Evolutionary conservation across 2,113 vertebrate species (phyloP).

Genomic region (Halcyon malimbica): DNA sequence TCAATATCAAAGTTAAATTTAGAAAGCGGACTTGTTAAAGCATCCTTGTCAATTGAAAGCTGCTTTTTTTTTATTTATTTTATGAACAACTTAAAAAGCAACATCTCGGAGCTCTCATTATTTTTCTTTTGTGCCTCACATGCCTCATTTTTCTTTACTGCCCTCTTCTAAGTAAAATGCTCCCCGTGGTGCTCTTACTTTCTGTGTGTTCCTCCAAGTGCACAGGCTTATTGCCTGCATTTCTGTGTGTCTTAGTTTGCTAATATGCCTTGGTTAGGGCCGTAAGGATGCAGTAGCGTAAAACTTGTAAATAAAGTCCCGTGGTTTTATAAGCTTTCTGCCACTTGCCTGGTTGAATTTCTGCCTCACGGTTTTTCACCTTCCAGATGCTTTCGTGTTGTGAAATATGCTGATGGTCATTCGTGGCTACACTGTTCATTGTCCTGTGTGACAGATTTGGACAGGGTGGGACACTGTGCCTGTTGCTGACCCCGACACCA

Average conservation of each 20-base stretch:
- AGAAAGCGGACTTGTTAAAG: conserved; percentile 17
- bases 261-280: neutral
- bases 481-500: neutral
- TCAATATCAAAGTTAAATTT: conserved; percentile 53
- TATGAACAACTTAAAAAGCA: neutral
- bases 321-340: neutral
- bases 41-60: neutral
- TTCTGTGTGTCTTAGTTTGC: neutral
- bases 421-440: neutral
- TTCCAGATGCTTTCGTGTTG: neutral
- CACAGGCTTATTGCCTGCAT: neutral
- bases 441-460: neutral
- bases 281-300: neutral
- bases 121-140: neutral
- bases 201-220: neutral
- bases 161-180: neutral
- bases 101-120: neutral
- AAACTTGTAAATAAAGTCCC: neutral
- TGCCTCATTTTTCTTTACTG: conserved; percentile 1
- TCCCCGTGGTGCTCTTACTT: neutral
- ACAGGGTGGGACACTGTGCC: neutral
- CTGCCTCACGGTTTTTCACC: neutral
- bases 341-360: neutral
- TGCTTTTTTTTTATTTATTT: neutral
- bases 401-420: fast-evolving